A percentile compares a stretch with the other conserved stretches of the same genome.
Conservation (phyloP, 2,888 invertebrate species). For the Parasteatoda lunata region DNA sequence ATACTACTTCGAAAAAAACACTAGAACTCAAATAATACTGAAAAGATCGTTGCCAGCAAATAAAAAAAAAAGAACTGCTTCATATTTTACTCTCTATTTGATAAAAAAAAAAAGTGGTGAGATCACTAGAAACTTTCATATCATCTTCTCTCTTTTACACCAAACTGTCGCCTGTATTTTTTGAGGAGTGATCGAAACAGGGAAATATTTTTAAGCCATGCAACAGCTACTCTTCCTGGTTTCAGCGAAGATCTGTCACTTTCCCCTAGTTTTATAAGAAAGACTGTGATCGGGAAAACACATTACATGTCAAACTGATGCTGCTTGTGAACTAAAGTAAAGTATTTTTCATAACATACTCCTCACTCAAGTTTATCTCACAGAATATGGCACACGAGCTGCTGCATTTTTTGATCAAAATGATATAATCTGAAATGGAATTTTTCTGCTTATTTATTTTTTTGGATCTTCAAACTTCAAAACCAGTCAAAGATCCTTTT, state of each 20-base stretch:
- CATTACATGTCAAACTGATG: slow-evolving; percentile 66
- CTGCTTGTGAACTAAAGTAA: slow-evolving; percentile 52
- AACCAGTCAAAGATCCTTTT: too few species aligned
- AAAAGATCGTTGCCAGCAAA: too few species aligned
- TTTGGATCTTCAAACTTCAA: neutral
- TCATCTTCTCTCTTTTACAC: slow-evolving; percentile 43
- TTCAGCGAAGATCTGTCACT: slow-evolving; percentile 55
- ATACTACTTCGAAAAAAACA: too few species aligned
- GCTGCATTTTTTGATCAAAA: slow-evolving; percentile 40
- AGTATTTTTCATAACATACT: slow-evolving; percentile 62
- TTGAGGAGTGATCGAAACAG: slow-evolving; percentile 26
- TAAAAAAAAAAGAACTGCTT: slow-evolving; percentile 35
- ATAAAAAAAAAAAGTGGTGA: slow-evolving; percentile 50
- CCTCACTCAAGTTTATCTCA: slow-evolving; percentile 36
- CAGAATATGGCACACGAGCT: slow-evolving; percentile 19
- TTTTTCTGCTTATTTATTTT: slow-evolving; percentile 1
- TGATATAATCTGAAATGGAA: slow-evolving; percentile 33
- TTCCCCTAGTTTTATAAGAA: slow-evolving; percentile 59
- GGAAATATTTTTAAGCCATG: slow-evolving; percentile 57
- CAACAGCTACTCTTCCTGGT: slow-evolving; percentile 32
- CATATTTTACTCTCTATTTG: slow-evolving; percentile 39
- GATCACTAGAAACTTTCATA: slow-evolving; percentile 62
- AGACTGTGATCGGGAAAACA: slow-evolving; percentile 62
- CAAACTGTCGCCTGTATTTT: slow-evolving; percentile 63
- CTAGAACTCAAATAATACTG: too few species aligned